These are phyloP conservation scores for Drosophila phalerata DNA, from an alignment of 2,888 invertebrate species.

Conservation along the genomic window DNA sequence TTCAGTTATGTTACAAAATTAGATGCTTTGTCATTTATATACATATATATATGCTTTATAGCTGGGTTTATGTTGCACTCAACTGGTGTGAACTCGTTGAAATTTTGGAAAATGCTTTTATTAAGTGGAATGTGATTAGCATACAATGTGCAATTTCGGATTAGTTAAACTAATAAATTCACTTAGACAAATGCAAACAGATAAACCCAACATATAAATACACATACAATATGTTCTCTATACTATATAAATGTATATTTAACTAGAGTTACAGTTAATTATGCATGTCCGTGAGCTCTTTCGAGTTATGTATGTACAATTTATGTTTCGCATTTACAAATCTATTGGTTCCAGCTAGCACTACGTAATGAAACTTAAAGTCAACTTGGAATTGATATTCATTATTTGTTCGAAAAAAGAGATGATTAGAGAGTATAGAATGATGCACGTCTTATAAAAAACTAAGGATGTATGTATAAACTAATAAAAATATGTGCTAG, in stretches of 20 bases:
- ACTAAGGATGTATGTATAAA: slow-evolving; percentile 35
- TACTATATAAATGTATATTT: slow-evolving; percentile 59
- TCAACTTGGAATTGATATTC: slow-evolving; percentile 41
- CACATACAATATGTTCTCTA: slow-evolving; percentile 35
- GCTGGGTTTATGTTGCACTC: slow-evolving; percentile 27
- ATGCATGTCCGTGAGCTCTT: slow-evolving; percentile 64
- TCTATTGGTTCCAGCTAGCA: slow-evolving; percentile 75
- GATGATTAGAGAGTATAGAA: slow-evolving; percentile 1
- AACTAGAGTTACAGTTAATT: slow-evolving; percentile 58
- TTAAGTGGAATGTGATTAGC: slow-evolving; percentile 45
- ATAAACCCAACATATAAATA: slow-evolving; percentile 34
- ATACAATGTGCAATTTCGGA: background rate
- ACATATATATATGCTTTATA: slow-evolving; percentile 25
- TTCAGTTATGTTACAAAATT: slow-evolving; percentile 64
- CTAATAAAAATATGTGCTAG: slow-evolving; percentile 49
- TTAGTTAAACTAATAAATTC: slow-evolving; percentile 11
- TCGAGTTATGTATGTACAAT: slow-evolving; percentile 66
- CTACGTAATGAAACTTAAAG: slow-evolving; percentile 49
- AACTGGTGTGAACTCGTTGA: slow-evolving; percentile 13
- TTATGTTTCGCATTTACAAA: slow-evolving; percentile 62
- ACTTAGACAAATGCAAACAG: slow-evolving; percentile 13
- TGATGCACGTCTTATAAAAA: slow-evolving; percentile 28
- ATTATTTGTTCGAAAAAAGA: slow-evolving; percentile 25
- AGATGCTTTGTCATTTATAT: slow-evolving; percentile 44
- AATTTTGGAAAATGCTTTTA: slow-evolving; percentile 10